Base-by-base conservation (phyloP, 2,113 vertebrate genomes). In the Odobenus rosmarus region DNA sequence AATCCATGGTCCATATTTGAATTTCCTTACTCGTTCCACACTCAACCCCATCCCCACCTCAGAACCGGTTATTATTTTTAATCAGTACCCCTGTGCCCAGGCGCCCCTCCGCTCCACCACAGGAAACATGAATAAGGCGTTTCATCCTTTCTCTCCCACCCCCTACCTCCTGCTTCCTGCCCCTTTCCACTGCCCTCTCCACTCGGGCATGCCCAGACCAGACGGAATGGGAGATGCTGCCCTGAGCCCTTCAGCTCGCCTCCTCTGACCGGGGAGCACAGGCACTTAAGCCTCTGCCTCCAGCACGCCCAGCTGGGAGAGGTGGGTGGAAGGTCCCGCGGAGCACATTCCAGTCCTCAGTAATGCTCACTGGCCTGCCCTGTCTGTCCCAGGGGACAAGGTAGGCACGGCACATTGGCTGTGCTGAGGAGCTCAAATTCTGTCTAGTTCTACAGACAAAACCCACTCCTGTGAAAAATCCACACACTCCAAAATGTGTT, bases 231-330 rank as follows among this genome's bases (percentile, higher is more conserved):
- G 33, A 46, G 16, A 1, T 33, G n/a, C 55, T n/a, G n/a, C 23
- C 1, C 0, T 3, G 24, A 76, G 36, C 28, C 24, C 23, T 4
- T 1, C 2, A 36, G 53, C n/a, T 71, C 2, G 16, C 36, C 9
- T 61, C 83, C 79, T 64, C 74, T 26, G 64, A 76, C 36, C 39
- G 10, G 33, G 57, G 42, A 14, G 18, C 0, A 0, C 53, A 55
- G 46, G 55, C 18, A 7, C 26, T 18, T 31, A 16, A 36, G 33
- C 55, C 77, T 90, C 28, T 53, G 69, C 69, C 28, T 81, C 64
- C 33, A 36, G 55, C 19, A 9, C 0, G 4, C 57, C 49, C 79
- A 26, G 69, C 42, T 57, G 7, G 61, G 46, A 13, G 1, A 42
- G 2, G 36, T 18, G 69, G 6, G 7, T 28, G 9, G 1, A 21